These are phyloP conservation scores for Cydia splendana DNA, from an alignment of 1,140 invertebrate species.

Conservation along the genomic window DNA sequence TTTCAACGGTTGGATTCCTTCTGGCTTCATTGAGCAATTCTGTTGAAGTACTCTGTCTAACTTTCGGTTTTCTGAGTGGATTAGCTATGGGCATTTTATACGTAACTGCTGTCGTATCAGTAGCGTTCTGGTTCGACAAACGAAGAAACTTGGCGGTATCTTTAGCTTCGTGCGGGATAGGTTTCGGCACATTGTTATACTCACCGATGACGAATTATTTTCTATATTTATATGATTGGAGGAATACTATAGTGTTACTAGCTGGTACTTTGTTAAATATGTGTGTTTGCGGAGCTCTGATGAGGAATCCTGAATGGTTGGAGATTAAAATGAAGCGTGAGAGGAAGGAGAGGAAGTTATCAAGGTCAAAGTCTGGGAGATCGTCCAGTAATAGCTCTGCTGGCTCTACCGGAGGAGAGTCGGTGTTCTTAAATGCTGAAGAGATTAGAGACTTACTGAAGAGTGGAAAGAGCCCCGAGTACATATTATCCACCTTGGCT, in stretches of 20 bases:
- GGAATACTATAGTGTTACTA: constrained; percentile 88
- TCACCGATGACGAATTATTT: constrained; percentile 87
- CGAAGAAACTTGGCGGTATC: constrained; percentile 92
- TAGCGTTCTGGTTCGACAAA: constrained; percentile 97
- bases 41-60: constrained; percentile 88
- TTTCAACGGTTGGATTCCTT: constrained; percentile 88
- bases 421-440: constrained; percentile 57
- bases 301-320: constrained; percentile 90
- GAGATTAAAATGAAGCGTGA: constrained; percentile 63
- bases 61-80: constrained; percentile 92
- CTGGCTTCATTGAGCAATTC: constrained; percentile 86
- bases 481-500: constrained; percentile 64
- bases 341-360: constrained; percentile 48
- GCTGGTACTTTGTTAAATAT: constrained; percentile 92
- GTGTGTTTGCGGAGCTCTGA: constrained; percentile 91
- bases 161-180: constrained; percentile 69
- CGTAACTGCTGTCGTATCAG: constrained; percentile 93
- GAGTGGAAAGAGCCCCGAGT: constrained; percentile 68
- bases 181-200: constrained; percentile 86
- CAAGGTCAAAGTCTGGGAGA: constrained; percentile 53
- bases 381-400: constrained; percentile 62
- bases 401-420: constrained; percentile 64
- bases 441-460: constrained; percentile 63
- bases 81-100: constrained; percentile 91
- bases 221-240: constrained; percentile 89